These are phyloP conservation scores for Crossaster papposus DNA, from an alignment of 53 echinoderm and acorn worm genomes.

Conservation along the genomic window DNA sequence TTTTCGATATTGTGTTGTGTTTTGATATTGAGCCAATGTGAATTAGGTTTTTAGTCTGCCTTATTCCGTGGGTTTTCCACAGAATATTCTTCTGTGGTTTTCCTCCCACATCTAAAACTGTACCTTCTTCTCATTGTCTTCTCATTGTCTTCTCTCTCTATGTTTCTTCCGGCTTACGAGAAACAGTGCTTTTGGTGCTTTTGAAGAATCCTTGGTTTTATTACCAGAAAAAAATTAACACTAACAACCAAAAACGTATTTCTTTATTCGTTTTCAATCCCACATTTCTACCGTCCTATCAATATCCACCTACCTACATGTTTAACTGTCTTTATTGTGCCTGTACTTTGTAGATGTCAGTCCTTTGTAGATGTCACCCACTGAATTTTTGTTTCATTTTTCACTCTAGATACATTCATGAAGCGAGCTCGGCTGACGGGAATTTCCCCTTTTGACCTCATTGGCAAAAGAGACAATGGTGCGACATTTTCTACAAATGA, in stretches of 20 bases:
- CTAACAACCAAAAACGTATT: neutral
- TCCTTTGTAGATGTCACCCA: neutral
- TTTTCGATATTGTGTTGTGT: no score
- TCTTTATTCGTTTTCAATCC: neutral
- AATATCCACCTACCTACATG: neutral
- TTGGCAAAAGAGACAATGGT: neutral
- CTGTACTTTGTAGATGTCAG: neutral
- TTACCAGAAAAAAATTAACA: no score
- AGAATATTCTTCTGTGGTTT: no score
- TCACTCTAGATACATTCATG: neutral
- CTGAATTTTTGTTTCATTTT: neutral
- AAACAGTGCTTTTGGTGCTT: no score
- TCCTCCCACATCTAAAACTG: no score
- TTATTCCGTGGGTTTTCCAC: no score
- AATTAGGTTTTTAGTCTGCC: no score
- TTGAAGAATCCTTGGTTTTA: no score
- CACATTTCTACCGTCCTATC: neutral
- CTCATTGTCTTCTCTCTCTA: no score
- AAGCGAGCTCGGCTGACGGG: neutral
- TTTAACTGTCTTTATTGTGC: neutral
- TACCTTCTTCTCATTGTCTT: no score
- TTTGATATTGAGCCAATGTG: no score
- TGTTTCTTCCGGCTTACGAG: no score
- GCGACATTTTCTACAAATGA: neutral
- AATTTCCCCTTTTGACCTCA: constrained; percentile 1